Percentiles rank a stretch among this genome's conserved stretches.
Evolutionary conservation across 2,797 vertebrate genomes (phyloP).

Genomic region (Coranthus polyacanthus): DNA sequence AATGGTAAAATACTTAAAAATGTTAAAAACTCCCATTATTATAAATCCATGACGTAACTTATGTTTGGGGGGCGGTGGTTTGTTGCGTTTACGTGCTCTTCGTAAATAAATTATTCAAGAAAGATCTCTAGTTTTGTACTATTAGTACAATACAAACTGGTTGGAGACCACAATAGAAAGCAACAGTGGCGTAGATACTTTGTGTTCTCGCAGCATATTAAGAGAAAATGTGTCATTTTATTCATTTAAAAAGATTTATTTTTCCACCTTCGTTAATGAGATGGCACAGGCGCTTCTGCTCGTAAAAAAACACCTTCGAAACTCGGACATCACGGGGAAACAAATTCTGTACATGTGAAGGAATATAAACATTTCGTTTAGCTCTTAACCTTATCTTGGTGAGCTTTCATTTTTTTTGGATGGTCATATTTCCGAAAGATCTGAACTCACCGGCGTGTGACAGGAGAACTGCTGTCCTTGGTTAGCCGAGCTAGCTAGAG

Average conservation of each 20-base stretch:
- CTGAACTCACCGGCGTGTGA: slow-evolving; percentile 34
- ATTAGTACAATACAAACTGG: no score
- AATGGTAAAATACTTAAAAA: no score
- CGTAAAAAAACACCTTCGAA: neutral
- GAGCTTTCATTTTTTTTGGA: neutral
- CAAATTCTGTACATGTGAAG: rapidly evolving
- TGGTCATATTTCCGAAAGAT: slow-evolving; percentile 14
- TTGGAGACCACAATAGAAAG: rapidly evolving
- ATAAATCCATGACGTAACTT: slow-evolving; percentile 30
- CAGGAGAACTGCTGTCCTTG: slow-evolving; percentile 58
- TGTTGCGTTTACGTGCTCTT: slow-evolving; percentile 30
- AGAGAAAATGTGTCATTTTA: neutral
- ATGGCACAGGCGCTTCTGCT: neutral
- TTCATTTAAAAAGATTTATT: neutral
- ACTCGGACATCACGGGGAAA: rapidly evolving
- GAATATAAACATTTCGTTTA: neutral
- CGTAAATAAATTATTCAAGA: neutral
- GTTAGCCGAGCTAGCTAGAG: slow-evolving; percentile 41
- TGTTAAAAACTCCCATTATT: neutral
- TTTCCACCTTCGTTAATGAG: no score
- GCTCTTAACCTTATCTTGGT: rapidly evolving
- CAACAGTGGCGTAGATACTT: rapidly evolving
- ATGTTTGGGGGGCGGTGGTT: neutral
- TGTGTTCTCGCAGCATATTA: rapidly evolving
- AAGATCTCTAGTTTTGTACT: neutral